These are phyloP conservation scores for Philonicus albiceps DNA, from an alignment of 2,888 invertebrate genomes.

Conservation along the genomic window DNA sequence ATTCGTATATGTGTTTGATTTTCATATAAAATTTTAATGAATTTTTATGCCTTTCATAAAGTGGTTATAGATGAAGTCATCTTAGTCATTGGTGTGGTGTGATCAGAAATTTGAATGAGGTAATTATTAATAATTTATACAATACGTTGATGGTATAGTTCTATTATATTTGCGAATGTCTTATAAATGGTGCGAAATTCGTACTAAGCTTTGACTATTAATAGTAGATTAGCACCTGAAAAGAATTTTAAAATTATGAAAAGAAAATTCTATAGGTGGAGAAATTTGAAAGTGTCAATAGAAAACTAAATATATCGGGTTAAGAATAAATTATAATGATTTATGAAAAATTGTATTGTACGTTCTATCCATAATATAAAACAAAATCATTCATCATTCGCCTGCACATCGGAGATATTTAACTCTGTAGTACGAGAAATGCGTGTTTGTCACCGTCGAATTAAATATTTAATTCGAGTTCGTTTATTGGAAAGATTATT, in stretches of 20 bases:
- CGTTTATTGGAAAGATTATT: background rate
- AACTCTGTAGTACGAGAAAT: background rate
- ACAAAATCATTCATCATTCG: no score
- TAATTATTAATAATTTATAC: background rate
- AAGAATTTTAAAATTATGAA: background rate
- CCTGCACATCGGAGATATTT: no score
- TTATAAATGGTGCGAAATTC: background rate
- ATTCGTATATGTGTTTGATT: background rate
- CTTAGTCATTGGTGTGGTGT: background rate
- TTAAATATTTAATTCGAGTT: background rate
- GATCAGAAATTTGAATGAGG: background rate
- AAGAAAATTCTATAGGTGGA: background rate
- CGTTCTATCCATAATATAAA: no score
- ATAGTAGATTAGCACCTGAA: background rate
- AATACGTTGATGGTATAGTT: background rate
- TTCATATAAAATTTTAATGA: background rate
- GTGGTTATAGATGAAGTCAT: background rate
- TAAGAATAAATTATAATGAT: background rate
- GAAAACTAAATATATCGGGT: background rate
- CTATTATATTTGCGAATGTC: background rate
- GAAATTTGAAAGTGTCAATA: background rate
- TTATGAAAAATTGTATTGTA: no score
- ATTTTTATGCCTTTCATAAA: background rate
- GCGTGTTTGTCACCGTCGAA: background rate
- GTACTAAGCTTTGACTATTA: background rate